Percentiles rank a stretch among this genome's conserved stretches.
These are phyloP conservation scores for Eclectus roratus DNA, from an alignment of 2,113 vertebrate genomes.

Conservation along the genomic window DNA sequence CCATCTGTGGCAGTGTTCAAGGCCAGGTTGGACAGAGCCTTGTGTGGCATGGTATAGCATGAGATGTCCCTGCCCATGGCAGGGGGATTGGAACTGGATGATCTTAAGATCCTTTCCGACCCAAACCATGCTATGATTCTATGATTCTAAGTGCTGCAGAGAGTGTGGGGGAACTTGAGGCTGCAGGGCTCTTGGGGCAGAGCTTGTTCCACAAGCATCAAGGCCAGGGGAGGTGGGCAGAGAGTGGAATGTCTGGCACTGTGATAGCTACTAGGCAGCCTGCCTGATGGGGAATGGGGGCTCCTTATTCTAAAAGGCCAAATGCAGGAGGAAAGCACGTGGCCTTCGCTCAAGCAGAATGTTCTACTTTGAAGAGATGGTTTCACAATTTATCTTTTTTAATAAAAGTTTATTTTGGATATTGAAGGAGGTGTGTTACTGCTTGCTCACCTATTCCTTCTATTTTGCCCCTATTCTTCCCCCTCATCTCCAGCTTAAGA, in stretches of 20 bases:
- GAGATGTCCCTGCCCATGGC: neutral
- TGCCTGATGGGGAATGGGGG: accelerated
- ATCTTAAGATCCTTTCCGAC: neutral
- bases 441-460: neutral
- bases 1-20: neutral
- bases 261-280: neutral
- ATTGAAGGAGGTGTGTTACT: neutral
- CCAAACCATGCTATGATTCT: neutral
- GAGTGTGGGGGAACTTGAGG: neutral
- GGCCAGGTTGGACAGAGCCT: neutral
- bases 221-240: neutral
- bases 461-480: neutral
- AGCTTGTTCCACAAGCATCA: accelerated
- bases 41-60: neutral
- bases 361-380: neutral
- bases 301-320: neutral
- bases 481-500: neutral
- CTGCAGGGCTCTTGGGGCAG: accelerated
- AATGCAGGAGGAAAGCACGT: neutral
- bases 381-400: neutral
- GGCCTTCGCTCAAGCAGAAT: neutral
- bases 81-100: neutral
- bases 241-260: accelerated
- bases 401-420: neutral
- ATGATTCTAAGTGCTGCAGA: neutral